A percentile compares a stretch with the other conserved stretches of the same genome.
These are phyloP conservation scores for Psococerastis gibbosa DNA, from an alignment of 2,888 invertebrate species.

Conservation along the genomic window DNA sequence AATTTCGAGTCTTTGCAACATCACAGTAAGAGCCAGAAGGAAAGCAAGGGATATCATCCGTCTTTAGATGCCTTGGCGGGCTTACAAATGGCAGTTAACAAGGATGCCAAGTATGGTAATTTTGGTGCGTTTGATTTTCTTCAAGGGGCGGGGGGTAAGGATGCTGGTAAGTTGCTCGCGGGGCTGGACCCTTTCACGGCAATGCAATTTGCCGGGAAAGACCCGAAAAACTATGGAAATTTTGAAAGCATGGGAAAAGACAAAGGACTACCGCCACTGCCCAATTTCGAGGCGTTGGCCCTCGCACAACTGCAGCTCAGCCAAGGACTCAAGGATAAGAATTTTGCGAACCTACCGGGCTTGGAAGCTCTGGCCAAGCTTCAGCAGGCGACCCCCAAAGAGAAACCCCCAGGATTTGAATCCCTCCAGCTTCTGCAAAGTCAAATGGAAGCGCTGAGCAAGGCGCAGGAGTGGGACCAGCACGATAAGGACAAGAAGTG, in stretches of 20 bases:
- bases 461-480: constrained; percentile 1
- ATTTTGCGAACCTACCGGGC: background rate
- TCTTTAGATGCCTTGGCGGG: background rate
- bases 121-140: background rate
- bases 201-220: background rate
- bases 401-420: constrained; percentile 3
- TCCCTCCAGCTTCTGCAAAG: constrained; percentile 5
- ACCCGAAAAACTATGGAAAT: background rate
- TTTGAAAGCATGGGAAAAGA: background rate
- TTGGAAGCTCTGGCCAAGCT: constrained; percentile 5
- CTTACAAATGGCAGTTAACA: background rate
- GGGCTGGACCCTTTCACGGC: constrained; percentile 1
- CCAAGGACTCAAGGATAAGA: constrained; percentile 7
- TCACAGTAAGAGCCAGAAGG: background rate
- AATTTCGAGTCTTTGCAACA: background rate
- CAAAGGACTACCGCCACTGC: background rate
- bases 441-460: constrained; percentile 5
- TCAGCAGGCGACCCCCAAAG: constrained; percentile 1
- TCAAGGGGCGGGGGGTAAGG: background rate
- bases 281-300: constrained; percentile 4
- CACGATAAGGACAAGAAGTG: background rate
- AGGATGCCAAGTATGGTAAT: background rate
- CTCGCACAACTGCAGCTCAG: constrained; percentile 7
- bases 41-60: background rate
- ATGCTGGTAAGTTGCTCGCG: background rate